Evolutionary conservation across 2,113 vertebrate species (phyloP), one percentile per base, ranked within the genome.

Genomic region (Noctilio leporinus): DNA sequence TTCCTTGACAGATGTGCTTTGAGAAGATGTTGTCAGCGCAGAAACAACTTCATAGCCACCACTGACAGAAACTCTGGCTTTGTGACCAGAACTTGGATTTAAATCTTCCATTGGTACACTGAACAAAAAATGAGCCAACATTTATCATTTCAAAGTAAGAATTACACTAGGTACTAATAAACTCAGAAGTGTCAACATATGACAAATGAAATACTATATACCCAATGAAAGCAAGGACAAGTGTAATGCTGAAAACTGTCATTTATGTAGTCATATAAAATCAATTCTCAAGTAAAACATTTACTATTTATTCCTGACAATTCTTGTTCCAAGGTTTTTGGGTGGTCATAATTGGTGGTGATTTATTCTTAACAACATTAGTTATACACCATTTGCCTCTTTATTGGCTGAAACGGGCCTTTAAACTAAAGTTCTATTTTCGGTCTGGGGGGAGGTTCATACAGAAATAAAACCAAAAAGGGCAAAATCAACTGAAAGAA

Each of bases 1-100:
- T 82, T 97, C 95, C 85, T 92, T 64, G 38, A 83, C 40, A 78
- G 72, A 49, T 26, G 35, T 75, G 51, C 69, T 96, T 76, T 86
- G 90, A 86, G 77, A 89, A 53, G 90, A 69, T 4, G 33, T 17
- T 62, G 30, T 11, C 22, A 40, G 28, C 4, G 33, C 45, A 95
- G 94, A 83, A 33, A n/a, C 3, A 38, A 28, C 22, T 76, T 83
- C 8, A 67, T 15, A 45, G 26, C 6, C 4, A 2, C 19, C 57
- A 82, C 9, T 51, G n/a, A 51, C 26, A 57, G 77, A 62, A 59
- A 75, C 47, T 26, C 45, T 57, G 7, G 22, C 17, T 90, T 82
- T 20, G 0, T 7, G 14, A 90, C 33, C 45, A 70, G 49, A 88
- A 57, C 5, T 4, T 70, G 59, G 14, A 81, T 53, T 95, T 35